A percentile compares a stretch with the other conserved stretches of the same genome.
Evolutionary conservation across 2,113 vertebrate genomes (phyloP).

Genomic region (Cervus canadensis): DNA sequence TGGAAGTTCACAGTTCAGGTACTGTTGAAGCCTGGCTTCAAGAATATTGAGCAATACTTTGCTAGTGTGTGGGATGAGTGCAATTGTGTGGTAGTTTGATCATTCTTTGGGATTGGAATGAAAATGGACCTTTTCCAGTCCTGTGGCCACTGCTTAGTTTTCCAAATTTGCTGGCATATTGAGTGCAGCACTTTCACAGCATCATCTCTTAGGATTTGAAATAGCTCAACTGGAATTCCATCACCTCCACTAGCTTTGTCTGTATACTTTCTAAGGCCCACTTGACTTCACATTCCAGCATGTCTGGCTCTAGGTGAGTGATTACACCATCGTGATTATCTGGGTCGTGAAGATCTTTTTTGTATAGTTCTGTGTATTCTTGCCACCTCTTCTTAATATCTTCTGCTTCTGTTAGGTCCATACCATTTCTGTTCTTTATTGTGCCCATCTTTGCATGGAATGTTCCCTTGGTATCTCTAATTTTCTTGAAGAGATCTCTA

Average conservation of each 20-base stretch:
- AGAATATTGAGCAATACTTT: neutral
- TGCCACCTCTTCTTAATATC: neutral
- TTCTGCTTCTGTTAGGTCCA: neutral
- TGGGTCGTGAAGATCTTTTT: neutral
- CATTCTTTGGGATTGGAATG: neutral
- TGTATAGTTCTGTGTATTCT: neutral
- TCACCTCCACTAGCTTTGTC: neutral
- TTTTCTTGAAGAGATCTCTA: neutral
- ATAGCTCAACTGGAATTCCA: neutral
- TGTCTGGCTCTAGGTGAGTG: neutral
- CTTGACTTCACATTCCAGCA: neutral
- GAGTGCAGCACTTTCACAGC: neutral
- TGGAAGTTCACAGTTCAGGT: neutral
- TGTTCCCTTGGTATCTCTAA: neutral
- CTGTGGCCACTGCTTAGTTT: neutral
- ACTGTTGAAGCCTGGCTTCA: neutral
- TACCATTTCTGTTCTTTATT: neutral
- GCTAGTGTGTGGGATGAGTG: neutral
- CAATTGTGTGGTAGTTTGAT: neutral
- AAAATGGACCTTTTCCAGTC: neutral
- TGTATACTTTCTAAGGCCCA: neutral
- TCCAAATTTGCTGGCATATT: neutral
- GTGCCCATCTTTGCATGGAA: neutral
- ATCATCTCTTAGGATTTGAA: neutral
- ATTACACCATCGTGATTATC: neutral